Conservation (phyloP, 2,113 vertebrate genomes). For the Macroglossus sobrinus region DNA sequence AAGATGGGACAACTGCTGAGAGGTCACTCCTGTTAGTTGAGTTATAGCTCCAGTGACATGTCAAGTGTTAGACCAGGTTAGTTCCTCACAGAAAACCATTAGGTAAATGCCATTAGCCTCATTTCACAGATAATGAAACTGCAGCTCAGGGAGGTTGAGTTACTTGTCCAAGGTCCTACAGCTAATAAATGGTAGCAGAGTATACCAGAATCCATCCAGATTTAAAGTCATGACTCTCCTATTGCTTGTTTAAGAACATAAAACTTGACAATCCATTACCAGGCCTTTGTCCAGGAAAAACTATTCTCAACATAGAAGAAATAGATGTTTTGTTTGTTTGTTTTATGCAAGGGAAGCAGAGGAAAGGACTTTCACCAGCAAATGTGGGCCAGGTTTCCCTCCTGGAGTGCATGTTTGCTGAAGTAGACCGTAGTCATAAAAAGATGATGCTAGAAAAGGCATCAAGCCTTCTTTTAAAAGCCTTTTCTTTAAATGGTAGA, state of each 20-base stretch:
- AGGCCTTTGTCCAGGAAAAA: conserved; percentile 1
- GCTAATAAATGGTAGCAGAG: neutral
- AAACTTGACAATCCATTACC: neutral
- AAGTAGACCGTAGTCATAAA: conserved; percentile 11
- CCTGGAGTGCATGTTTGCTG: neutral
- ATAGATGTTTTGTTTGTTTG: conserved; percentile 24
- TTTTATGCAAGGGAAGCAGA: conserved; percentile 13
- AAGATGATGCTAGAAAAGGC: neutral
- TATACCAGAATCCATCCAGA: neutral
- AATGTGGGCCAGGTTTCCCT: neutral
- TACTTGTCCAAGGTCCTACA: neutral
- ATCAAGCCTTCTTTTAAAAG: neutral
- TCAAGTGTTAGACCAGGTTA: neutral
- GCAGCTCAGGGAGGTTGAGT: neutral
- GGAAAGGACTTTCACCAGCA: neutral
- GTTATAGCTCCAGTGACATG: neutral
- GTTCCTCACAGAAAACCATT: neutral
- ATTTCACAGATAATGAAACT: neutral
- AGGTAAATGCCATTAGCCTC: neutral
- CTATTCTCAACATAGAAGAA: neutral
- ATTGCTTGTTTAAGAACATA: neutral
- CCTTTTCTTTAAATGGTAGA: neutral
- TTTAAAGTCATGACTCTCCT: neutral
- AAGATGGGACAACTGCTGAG: neutral
- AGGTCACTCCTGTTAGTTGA: neutral